Base-by-base conservation (phyloP, 2,113 vertebrate genomes). In the Ammodytes dubius region DNA sequence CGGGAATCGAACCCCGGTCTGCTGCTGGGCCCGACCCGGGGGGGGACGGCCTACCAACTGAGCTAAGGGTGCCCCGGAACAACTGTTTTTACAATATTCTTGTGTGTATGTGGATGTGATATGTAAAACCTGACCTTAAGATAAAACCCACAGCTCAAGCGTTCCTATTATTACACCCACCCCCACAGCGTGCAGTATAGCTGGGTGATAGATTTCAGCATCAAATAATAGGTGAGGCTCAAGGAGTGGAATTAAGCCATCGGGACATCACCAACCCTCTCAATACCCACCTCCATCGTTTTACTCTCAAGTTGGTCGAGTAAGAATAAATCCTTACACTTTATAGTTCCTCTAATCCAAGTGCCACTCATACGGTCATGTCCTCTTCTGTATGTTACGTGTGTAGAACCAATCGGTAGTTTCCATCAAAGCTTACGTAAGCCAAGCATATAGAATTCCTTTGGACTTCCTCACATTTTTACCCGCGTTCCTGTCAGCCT, bases 71-170 rank as follows among this genome's bases (percentile, higher is more conserved):
- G 27, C 27, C 47, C 67, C 19, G 17, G 57, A 70, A 50, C 69
- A 74, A 70, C 53, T 79, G 42, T 72, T 69, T 77, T 84, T 80
- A 54, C 27, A 58, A 56, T 73, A 58, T 68, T 70, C 50, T 45
- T 70, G 59, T 80, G 50, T 60, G 79, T 76, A 77, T 75, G 71
- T 61, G 60, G 77, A 78, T 90, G 70, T 81, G 77, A 92, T 88
- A 90, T 91, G 87, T 88, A 89, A 91, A 91, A 92, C 78, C 82
- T 90, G 91, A 91, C 91, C 90, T 92, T 91, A 90, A 91, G 82
- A 91, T 90, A 89, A 90, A 90, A 86, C 87, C 74, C 57, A 43
- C 77, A 81, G 85, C 83, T 87, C 82, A 76, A 86, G 46, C 82
- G 4, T 81, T 83, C 79, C 73, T 85, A 85, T 89, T 89, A 83